phyloP scores from a whole-genome alignment of 2,888 invertebrate genomes.

The Pseudococcus jackbeardsleyi region DNA sequence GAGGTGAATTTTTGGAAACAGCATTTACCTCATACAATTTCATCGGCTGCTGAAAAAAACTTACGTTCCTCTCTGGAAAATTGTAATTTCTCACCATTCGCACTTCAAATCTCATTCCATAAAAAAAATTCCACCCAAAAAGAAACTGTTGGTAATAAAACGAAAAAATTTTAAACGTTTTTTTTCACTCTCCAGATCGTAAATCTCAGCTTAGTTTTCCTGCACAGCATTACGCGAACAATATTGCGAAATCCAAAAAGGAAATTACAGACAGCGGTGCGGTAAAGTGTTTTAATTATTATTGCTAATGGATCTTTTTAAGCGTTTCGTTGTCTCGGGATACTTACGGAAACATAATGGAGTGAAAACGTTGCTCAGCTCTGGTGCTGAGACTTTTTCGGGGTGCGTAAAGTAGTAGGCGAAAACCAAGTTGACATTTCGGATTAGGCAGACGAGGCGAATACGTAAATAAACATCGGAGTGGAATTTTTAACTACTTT shows the following conservation, averaged over 20 bases:
- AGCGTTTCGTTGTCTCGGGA: not conserved
- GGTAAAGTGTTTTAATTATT: constrained; percentile 28
- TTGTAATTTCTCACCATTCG: too few relatives aligned
- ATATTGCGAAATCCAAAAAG: constrained; percentile 19
- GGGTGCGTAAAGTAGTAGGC: not conserved
- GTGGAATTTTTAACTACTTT: not conserved
- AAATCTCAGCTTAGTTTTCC: constrained; percentile 9
- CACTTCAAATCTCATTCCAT: too few relatives aligned
- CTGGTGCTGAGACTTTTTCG: not conserved
- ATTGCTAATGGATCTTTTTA: constrained; percentile 34
- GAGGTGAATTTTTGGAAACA: too few relatives aligned
- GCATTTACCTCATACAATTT: too few relatives aligned
- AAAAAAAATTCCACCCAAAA: too few relatives aligned
- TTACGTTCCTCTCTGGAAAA: too few relatives aligned
- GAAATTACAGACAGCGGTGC: constrained; percentile 39
- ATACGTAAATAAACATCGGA: constrained; percentile 15
- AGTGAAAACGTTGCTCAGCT: constrained; percentile 15
- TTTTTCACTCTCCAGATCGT: not conserved
- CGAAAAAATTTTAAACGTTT: not conserved
- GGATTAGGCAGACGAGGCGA: constrained; percentile 12
- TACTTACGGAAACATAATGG: constrained; percentile 27
- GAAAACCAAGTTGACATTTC: not conserved
- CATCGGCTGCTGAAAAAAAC: too few relatives aligned
- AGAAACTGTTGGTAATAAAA: not conserved
- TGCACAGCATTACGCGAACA: not conserved